Conservation (phyloP, 1,140 invertebrate species). For the Triops cancriformis region DNA sequence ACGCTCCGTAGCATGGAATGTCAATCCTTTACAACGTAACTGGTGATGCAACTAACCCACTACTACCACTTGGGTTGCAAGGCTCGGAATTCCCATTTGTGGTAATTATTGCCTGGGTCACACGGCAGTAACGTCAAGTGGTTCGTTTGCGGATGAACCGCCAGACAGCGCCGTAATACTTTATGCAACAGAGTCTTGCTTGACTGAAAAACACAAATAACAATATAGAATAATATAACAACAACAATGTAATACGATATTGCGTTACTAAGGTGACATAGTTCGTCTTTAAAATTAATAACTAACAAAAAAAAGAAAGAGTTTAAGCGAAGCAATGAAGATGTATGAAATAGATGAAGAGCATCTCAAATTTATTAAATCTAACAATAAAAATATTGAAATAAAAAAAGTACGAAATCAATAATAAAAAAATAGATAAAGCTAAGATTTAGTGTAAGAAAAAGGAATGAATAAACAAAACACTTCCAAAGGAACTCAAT, state of each 20-base stretch:
- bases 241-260: background rate
- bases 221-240: conserved; percentile 22
- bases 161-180: conserved; percentile 72
- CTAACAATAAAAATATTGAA: too few relatives aligned
- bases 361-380: too few relatives aligned
- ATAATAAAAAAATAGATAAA: conserved; percentile 16
- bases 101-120: conserved; percentile 73
- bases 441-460: background rate
- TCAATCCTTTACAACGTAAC: background rate
- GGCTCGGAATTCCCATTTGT: conserved; percentile 76
- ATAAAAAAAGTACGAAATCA: conserved; percentile 21
- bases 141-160: conserved; percentile 70
- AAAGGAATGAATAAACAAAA: too few relatives aligned
- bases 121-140: conserved; percentile 68
- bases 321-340: background rate
- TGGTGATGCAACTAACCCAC: background rate
- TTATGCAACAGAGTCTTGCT: conserved; percentile 68
- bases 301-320: background rate
- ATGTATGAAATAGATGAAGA: too few relatives aligned
- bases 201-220: conserved; percentile 42
- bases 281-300: too few relatives aligned
- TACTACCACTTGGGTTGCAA: conserved; percentile 54
- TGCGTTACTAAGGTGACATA: conserved; percentile 16
- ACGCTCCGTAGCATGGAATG: background rate
- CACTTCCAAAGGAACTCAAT: too few relatives aligned